Base-by-base conservation (phyloP, 2,113 vertebrate species). In the Trematocara stigmaticum region DNA sequence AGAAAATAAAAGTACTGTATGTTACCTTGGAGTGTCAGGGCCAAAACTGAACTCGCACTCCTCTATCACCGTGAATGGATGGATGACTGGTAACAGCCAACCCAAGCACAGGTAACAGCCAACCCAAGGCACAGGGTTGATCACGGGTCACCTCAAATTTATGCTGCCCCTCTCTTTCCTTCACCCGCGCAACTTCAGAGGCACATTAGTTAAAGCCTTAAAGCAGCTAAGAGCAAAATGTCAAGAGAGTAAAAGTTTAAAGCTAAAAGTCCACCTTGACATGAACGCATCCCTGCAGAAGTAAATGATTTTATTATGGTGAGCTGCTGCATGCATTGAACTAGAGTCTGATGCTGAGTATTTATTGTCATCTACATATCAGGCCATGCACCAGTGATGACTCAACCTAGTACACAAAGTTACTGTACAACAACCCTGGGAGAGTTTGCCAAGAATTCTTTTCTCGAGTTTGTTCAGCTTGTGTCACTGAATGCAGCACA, bases 301-400 rank as follows among this genome's bases (percentile, higher is more conserved):
- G 78, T 88, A 90, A 92, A 85, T 84, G 84, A 90, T 89, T 93
- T 87, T 12, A n/a, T 83, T 82, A 85, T 80, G 53, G 66, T 69
- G 79, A 84, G 15, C 51, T 23, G 38, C 79, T 38, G 66, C 49
- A 78, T 38, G 49, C 82, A 49, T 53, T 66, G 59, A 82, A 59
- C 85, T 66, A 29, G 79, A 81, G 79, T 78, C 81, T 47, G 69
- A 83, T 87, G 90, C 82, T 83, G 79, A 91, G 53, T 83, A 76
- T 89, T 88, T 91, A 86, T 82, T 92, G 79, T 59, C 81, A 76
- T 90, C 79, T 78, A 61, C 78, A 84, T 86, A 84, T 81, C 61
- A 85, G 66, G 49, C 45, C 76, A 82, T 79, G 86, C 79, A 53
- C 38, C 45, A 51, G 38, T n/a, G 81, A 81, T 52, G 84, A 83